Evolutionary conservation across 2,888 invertebrate genomes (phyloP), one percentile per base, ranked within the genome.

Genomic region (Ormyrus labotus): DNA sequence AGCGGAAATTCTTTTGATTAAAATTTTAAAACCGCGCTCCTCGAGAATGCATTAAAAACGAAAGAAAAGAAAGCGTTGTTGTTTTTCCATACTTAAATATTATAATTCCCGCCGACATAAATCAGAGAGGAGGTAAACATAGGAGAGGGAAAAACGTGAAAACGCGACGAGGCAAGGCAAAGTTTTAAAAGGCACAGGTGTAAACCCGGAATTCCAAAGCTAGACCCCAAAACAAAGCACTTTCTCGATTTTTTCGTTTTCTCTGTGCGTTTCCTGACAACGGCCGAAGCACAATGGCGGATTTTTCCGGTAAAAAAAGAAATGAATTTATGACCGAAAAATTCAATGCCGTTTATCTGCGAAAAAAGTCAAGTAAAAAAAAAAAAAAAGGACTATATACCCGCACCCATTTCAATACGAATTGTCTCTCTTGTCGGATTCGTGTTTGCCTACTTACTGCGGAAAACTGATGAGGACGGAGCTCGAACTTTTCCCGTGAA

Each of bases 171-270:
- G 34, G 34, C 53, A 51, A 13, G 50, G 65, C 19, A 65, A 19
- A 19, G 60, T 19, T 65, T 65, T 65, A 10, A 65, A n/a, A 65
- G n/a, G 48, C 9, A 13, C 51, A 34, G 34, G 6, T 13, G 51
- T 53, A 19, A 67, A 67, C 34, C 65, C 50, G 51, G 51, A 67
- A 51, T 19, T 53, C 10, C 65, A 53, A 51, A 67, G 53, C 67
- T 53, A 67, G 53, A 67, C 51, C 51, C 34, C 34, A 9, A 67
- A 53, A 55, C 67, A 67, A 67, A 34, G 34, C 53, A 5, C 11
- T 51, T 34, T 19, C 67, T 67, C 51, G 11, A 67, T 53, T 45
- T 11, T 51, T 67, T 67, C 67, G 7, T 53, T 53, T 67, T 45
- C 53, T 53, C 67, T 11, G 10, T 10, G 19, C 53, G 53, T 53